Conservation (phyloP, 2,113 vertebrate species). For the Scortum barcoo region DNA sequence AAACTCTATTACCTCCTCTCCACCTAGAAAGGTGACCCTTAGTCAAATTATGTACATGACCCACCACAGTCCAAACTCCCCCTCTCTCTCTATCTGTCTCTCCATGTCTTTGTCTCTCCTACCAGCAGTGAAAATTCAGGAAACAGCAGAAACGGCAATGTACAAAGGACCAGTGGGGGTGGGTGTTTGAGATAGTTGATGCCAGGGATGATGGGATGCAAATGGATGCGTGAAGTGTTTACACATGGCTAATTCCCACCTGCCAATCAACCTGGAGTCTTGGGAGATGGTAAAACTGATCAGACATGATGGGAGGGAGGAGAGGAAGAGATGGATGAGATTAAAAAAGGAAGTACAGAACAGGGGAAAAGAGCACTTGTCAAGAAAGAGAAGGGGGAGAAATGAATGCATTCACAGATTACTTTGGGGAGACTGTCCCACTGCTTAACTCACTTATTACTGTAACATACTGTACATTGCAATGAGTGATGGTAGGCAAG, state of each 20-base stretch:
- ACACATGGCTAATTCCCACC: conserved; percentile 80
- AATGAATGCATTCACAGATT: not conserved
- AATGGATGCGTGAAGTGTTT: conserved; percentile 79
- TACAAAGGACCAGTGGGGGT: conserved; percentile 28
- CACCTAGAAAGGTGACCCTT: conserved; percentile 60
- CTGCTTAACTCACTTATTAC: conserved; percentile 1
- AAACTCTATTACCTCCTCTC: not conserved
- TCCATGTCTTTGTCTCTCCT: not conserved
- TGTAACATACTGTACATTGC: not conserved
- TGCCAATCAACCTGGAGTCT: conserved; percentile 76
- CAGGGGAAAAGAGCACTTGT: not conserved
- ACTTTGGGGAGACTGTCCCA: not conserved
- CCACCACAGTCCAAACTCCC: not conserved
- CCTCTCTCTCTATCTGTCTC: not conserved
- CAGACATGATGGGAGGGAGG: conserved; percentile 34
- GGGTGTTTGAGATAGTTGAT: conserved; percentile 57
- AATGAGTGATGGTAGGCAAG: not conserved
- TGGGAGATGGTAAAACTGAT: conserved; percentile 56
- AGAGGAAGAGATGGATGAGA: conserved; percentile 4
- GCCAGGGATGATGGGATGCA: conserved; percentile 75
- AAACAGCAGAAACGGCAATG: conserved; percentile 57
- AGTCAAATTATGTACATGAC: conserved; percentile 32
- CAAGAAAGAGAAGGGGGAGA: not conserved
- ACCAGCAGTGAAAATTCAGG: conserved; percentile 58
- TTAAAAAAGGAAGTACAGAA: not conserved